Evolutionary conservation across 2,113 vertebrate genomes (phyloP).

Genomic region (Panthera tigris): DNA sequence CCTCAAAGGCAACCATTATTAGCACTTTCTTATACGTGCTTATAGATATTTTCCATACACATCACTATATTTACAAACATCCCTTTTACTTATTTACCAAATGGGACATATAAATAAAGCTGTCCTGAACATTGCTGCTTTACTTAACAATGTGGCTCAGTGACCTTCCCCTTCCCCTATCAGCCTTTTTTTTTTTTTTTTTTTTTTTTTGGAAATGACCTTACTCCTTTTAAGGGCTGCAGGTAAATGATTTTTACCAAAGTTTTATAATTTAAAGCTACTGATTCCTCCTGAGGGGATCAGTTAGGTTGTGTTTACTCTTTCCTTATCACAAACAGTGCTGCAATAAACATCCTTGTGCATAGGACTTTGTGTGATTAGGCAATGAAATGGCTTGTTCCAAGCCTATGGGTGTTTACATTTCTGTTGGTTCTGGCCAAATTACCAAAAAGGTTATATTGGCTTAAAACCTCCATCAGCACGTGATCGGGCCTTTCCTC

Average conservation of each 20-base stretch:
- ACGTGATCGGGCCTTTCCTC: background rate
- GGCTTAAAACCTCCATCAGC: background rate
- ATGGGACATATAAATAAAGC: background rate
- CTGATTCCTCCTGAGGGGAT: background rate
- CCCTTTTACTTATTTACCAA: background rate
- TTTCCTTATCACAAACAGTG: slow-evolving; percentile 38
- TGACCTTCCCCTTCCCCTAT: background rate
- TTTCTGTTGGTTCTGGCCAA: background rate
- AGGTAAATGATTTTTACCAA: background rate
- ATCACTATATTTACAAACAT: background rate
- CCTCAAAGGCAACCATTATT: background rate
- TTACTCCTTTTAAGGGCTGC: background rate
- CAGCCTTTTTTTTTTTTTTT: background rate
- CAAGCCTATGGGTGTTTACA: background rate
- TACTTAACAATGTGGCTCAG: background rate
- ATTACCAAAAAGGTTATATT: background rate
- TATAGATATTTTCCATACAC: background rate
- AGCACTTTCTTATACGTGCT: background rate
- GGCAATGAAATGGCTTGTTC: background rate
- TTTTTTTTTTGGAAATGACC: background rate
- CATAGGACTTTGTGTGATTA: background rate
- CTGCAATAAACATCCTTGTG: slow-evolving; percentile 1
- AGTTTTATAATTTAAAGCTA: slow-evolving; percentile 43
- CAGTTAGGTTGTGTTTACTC: background rate
- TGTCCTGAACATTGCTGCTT: background rate